Conservation (phyloP, 2,888 invertebrate genomes). For the Bellardia pandia region DNA sequence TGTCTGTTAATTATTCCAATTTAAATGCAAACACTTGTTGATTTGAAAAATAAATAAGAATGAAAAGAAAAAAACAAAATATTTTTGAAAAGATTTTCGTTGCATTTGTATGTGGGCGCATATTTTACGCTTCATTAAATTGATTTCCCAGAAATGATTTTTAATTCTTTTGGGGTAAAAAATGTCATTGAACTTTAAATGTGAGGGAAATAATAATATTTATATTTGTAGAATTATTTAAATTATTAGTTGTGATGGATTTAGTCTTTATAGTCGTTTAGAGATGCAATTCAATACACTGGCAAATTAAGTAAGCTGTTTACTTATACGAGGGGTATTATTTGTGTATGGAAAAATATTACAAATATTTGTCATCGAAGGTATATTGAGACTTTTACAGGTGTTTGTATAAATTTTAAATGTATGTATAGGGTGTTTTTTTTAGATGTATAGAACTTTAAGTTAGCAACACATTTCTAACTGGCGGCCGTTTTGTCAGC, state of each 20-base stretch:
- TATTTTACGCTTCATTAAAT: constrained; percentile 67
- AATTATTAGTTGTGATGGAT: not conserved
- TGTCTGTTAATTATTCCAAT: constrained; percentile 78
- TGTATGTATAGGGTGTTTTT: too few relatives aligned
- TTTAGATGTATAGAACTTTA: too few relatives aligned
- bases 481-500: too few relatives aligned
- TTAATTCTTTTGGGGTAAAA: not conserved
- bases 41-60: constrained; percentile 48
- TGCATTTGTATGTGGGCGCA: constrained; percentile 63
- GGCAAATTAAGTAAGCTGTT: too few relatives aligned
- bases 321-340: too few relatives aligned
- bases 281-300: not conserved
- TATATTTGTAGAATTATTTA: not conserved
- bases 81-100: not conserved
- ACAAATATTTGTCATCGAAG: too few relatives aligned
- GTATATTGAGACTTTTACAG: too few relatives aligned
- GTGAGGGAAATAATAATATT: constrained; percentile 38
- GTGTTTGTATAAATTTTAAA: too few relatives aligned
- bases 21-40: constrained; percentile 77
- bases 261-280: not conserved
- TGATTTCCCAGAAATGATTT: constrained; percentile 58
- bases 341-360: too few relatives aligned
- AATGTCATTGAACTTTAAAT: constrained; percentile 62
- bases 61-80: not conserved
- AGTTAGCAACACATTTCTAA: too few relatives aligned